phyloP scores from a whole-genome alignment of 1,140 invertebrate species.

The Drosophila guanche region DNA sequence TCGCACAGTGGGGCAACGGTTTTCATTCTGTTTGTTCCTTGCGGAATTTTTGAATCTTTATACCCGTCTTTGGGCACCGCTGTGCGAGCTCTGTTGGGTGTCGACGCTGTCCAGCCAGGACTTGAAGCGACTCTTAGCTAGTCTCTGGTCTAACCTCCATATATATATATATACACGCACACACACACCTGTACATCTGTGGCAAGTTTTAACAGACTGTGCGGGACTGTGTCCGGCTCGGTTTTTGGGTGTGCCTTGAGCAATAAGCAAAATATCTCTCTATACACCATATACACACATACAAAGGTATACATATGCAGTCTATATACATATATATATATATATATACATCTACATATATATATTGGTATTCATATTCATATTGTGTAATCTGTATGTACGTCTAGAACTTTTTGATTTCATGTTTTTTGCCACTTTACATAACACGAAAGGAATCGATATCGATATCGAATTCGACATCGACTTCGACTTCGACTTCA shows the following conservation, averaged over 20 bases:
- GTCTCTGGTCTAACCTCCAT: conserved; percentile 15
- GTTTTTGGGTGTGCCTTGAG: conserved; percentile 58
- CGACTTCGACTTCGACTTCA: conserved; percentile 16
- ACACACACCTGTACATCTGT: conserved; percentile 3
- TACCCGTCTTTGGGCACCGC: background rate
- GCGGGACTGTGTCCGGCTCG: conserved; percentile 6
- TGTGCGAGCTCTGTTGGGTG: conserved; percentile 27
- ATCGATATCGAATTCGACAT: conserved; percentile 8
- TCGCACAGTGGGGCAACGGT: conserved; percentile 1
- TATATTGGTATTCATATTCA: conserved; percentile 28
- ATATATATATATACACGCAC: conserved; percentile 4
- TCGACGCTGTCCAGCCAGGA: conserved; percentile 5
- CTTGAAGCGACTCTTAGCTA: conserved; percentile 1
- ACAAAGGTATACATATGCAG: conserved; percentile 9
- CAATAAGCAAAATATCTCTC: conserved; percentile 34
- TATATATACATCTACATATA: conserved; percentile 24
- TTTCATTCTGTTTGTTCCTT: no score
- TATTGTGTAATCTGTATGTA: conserved; percentile 42
- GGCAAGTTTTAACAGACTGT: conserved; percentile 12
- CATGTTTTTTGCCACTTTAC: conserved; percentile 53
- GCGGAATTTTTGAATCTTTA: no score
- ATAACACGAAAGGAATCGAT: conserved; percentile 29
- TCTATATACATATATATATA: conserved; percentile 19
- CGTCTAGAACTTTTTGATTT: conserved; percentile 55
- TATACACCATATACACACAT: conserved; percentile 34